A percentile compares a stretch with the other conserved stretches of the same genome.
Conservation (phyloP, 1,140 invertebrate species). For the Metopolophium dirhodum region DNA sequence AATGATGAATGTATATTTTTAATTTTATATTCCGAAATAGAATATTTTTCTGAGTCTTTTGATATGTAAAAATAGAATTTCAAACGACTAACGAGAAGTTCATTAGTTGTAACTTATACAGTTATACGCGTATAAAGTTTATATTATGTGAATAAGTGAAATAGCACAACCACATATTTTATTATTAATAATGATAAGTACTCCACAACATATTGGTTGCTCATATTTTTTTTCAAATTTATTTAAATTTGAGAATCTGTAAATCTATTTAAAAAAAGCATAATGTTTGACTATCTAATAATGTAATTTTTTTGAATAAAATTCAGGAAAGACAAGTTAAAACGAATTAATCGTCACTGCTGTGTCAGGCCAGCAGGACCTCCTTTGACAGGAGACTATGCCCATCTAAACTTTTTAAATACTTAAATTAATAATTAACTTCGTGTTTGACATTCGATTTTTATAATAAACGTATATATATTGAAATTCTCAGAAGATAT, state of each 20-base stretch:
- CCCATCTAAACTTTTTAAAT: not conserved
- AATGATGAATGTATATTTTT: not conserved
- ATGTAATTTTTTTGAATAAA: not conserved
- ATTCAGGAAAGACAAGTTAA: too few relatives aligned
- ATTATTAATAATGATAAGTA: too few relatives aligned
- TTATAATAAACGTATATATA: too few relatives aligned
- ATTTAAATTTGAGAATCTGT: not conserved
- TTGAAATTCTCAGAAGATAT: not conserved
- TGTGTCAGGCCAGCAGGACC: too few relatives aligned
- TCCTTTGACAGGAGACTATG: not conserved
- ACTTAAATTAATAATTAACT: not conserved
- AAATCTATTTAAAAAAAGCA: not conserved
- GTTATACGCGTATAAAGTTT: not conserved
- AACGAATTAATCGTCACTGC: too few relatives aligned
- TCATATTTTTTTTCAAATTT: not conserved
- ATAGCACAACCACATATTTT: too few relatives aligned
- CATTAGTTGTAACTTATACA: not conserved
- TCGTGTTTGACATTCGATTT: not conserved
- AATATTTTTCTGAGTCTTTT: not conserved
- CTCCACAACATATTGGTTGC: not conserved
- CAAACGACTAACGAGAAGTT: not conserved
- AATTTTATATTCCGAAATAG: not conserved
- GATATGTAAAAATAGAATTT: not conserved
- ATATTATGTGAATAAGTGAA: too few relatives aligned
- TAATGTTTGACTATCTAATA: not conserved